Evolutionary conservation across 1,140 invertebrate genomes (phyloP), one percentile per base, ranked within the genome.

Genomic region (Gryon sp.): DNA sequence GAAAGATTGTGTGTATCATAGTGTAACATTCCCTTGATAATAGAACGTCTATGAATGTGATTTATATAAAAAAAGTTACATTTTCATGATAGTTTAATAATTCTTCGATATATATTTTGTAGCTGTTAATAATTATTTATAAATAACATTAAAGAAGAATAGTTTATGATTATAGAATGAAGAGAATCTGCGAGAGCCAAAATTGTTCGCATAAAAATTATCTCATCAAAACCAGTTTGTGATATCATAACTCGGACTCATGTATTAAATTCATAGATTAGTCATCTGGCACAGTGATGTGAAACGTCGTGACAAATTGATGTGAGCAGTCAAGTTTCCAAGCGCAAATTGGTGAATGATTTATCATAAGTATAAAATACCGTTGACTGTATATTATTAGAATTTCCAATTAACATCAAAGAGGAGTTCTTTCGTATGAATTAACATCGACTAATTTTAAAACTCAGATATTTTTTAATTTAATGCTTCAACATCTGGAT

Each of bases 251-350:
- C 50, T 65, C 19, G 30, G 11, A 34, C 14, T 32, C 20, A 48
- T 32, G 45, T 60, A 60, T 45, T 52, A 34, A 65, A 74, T 59
- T 74, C 38, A 59, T 52, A 65, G 46, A 38, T 62, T 40, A 57
- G 40, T 63, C 68, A 55, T 63, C 18, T 8, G 11, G 18, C 24
- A 11, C 34, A 9, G 12, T 7, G 46, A 48, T 2, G 34, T 36
- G 46, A 72, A 55, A 46, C 32, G n/a, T 26, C 22, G 32, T 43
- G 53, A 60, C 70, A 65, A 59, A 73, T 59, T 59, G 36, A 57
- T 34, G 36, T 36, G 32, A 69, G 46, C 18, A 24, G 9, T 7
- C 14, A 36, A 32, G 12, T 16, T 38, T 53, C 60, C 24, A 2
- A 19, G 3, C 18, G 12, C 12, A 18, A 59, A 52, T 65, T 65